phyloP scores from a whole-genome alignment of 2,888 invertebrate genomes.

The Diogma glabrata region DNA sequence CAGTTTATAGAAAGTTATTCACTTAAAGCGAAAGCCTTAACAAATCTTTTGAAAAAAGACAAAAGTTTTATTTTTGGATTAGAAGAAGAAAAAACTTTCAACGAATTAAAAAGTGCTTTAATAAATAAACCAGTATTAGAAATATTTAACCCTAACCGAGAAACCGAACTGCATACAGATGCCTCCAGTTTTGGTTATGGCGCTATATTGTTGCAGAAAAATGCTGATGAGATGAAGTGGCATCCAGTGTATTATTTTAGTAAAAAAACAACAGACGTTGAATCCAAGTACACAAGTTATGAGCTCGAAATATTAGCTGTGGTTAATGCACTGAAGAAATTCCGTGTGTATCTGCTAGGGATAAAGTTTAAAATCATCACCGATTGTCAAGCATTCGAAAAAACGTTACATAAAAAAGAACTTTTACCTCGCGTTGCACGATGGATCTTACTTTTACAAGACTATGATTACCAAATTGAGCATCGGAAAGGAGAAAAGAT shows the following conservation, averaged over 20 bases:
- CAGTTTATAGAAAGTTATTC: neutral
- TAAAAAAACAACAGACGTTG: neutral
- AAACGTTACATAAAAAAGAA: constrained; percentile 23
- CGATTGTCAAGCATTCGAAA: constrained; percentile 17
- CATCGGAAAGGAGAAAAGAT: constrained; percentile 27
- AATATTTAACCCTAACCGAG: neutral
- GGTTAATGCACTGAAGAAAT: constrained; percentile 21
- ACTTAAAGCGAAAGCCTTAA: neutral
- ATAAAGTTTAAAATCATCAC: constrained; percentile 19
- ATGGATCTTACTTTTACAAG: constrained; percentile 23
- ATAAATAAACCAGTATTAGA: neutral
- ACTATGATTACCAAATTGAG: constrained; percentile 19
- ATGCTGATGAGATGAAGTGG: neutral
- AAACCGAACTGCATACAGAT: neutral
- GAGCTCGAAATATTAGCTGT: neutral
- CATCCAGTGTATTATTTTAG: neutral
- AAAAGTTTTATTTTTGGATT: neutral
- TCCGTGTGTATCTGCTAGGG: constrained; percentile 17
- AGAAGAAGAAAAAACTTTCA: neutral
- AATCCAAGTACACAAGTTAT: neutral
- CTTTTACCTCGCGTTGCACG: constrained; percentile 22
- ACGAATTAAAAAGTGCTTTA: neutral
- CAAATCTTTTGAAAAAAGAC: neutral
- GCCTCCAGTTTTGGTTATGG: neutral
- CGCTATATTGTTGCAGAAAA: neutral